Base-by-base conservation (phyloP, 1,140 invertebrate species). In the Drosophila lini region DNA sequence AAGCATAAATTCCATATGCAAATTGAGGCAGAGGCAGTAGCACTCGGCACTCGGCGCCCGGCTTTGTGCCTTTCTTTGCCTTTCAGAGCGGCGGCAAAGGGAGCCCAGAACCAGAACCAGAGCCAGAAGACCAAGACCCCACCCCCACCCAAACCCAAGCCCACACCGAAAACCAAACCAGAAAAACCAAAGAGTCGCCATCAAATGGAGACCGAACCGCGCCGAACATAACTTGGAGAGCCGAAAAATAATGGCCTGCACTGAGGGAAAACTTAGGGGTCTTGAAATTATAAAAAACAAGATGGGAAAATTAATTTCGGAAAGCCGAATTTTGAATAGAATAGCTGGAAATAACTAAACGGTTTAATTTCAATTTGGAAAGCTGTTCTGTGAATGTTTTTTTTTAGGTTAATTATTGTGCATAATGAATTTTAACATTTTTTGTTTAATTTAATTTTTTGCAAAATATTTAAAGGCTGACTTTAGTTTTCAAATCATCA, bases 1-100 rank as follows among this genome's bases (percentile, higher is more conserved):
- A 88, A 88, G 82, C 83, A 86, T 86, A 86, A 86, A 86, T 86
- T 86, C 70, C 80, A 86, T 86, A 86, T 86, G 82, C 83, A 86
- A 86, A 86, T 86, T 81, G 75, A 67, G 60, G 60, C 13, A 60
- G 45, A 50, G 59, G 59, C 15, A 60, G 16, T 40, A 19, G 53
- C 34, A 42, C 34, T 40, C 56, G 34, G 53, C 34, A 42, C 34
- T 40, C 56, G 28, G 40, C 60, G 32, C 16, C 36, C 34, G 60
- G 48, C 64, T 68, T 68, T 63, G 59, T 68, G 59, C 58, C 58
- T 32, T 56, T 22, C 34, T 41, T 48, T 36, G 48, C 28, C 50
- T 57, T 65, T 50, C 44, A 52, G 65, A 79, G 56, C 52, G 10
- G 5, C 25, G 56, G n/a, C 57, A 53, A 44, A 61, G 44, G 25